These are phyloP conservation scores for Carassius auratus DNA, from an alignment of 2,113 vertebrate species.

Conservation along the genomic window DNA sequence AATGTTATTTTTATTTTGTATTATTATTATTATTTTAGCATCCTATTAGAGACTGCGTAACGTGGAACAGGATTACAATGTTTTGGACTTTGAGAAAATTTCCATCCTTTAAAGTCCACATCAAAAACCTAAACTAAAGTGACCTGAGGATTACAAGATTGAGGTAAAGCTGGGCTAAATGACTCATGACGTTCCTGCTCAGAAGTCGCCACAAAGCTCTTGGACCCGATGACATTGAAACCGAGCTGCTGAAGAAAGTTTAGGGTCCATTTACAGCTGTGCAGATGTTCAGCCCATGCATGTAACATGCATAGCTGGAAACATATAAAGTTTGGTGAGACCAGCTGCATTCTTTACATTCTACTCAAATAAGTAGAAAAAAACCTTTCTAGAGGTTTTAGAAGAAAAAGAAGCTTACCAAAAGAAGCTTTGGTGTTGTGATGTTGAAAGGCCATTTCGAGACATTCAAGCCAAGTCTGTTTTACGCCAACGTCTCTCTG, in stretches of 20 bases:
- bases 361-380: constrained; percentile 55
- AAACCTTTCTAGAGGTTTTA: constrained; percentile 66
- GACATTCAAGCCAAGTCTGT: constrained; percentile 61
- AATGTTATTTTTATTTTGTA: not conserved
- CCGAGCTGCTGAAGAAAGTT: not conserved
- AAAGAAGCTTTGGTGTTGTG: constrained; percentile 69
- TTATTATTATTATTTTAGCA: not conserved
- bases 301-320: constrained; percentile 14
- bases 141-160: constrained; percentile 49
- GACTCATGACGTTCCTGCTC: constrained; percentile 56
- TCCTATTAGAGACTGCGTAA: not conserved
- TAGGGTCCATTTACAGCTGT: not conserved
- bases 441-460: constrained; percentile 53
- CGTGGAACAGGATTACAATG: constrained; percentile 5
- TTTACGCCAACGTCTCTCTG: constrained; percentile 50
- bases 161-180: constrained; percentile 58
- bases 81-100: constrained; percentile 54
- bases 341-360: constrained; percentile 63
- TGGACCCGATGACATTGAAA: constrained; percentile 50
- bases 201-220: constrained; percentile 48
- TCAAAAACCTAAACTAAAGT: constrained; percentile 37
- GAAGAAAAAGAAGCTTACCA: constrained; percentile 65
- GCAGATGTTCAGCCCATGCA: not conserved
- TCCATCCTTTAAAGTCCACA: constrained; percentile 50
- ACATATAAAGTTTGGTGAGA: constrained; percentile 35